Percentiles rank a stretch among this genome's conserved stretches.
These are phyloP conservation scores for Garra rufa DNA, from an alignment of 2,113 vertebrate species.

Conservation along the genomic window DNA sequence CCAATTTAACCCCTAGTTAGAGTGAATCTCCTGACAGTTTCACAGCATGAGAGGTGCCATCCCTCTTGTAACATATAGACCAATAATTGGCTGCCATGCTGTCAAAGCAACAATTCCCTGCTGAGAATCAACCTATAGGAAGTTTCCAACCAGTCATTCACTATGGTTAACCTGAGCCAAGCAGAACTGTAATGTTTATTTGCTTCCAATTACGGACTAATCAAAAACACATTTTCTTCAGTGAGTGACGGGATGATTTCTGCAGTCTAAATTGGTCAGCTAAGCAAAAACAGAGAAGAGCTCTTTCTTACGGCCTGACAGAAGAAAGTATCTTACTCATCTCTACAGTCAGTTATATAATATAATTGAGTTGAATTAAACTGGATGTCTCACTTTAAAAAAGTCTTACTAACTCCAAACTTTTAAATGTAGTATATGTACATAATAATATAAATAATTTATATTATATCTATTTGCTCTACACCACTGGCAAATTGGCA, in stretches of 20 bases:
- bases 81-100: conserved; percentile 24
- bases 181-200: conserved; percentile 24
- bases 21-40: neutral
- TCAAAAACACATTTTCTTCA: conserved; percentile 16
- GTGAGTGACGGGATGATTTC: neutral
- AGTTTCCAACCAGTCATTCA: conserved; percentile 6
- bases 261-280: conserved; percentile 1
- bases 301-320: neutral
- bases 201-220: conserved; percentile 17
- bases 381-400: neutral
- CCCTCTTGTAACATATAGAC: conserved; percentile 32
- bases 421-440: neutral
- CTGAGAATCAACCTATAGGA: conserved; percentile 45
- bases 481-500: neutral
- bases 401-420: no score
- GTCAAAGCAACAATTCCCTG: neutral
- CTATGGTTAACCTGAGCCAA: conserved; percentile 9
- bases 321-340: neutral
- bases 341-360: neutral
- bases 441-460: neutral
- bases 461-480: neutral
- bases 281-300: conserved; percentile 11
- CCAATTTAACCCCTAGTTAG: neutral
- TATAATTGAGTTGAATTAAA: conserved; percentile 5
- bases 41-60: neutral